Base-by-base conservation (phyloP, 1,140 invertebrate genomes). In the Drosophila pseudoananassae region DNA sequence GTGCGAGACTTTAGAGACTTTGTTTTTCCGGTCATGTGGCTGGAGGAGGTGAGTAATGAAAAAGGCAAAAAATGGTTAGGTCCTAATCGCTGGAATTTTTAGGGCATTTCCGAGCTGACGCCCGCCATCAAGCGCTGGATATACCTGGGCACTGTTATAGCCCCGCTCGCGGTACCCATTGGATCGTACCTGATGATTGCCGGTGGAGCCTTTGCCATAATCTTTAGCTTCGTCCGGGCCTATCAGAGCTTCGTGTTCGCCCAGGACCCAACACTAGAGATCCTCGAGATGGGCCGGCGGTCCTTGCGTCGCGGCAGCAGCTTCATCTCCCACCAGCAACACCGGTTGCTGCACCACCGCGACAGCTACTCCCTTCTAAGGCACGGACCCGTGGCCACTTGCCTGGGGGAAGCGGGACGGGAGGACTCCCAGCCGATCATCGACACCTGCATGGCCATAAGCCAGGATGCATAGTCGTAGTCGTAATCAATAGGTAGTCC, bases 1-100 rank as follows among this genome's bases (percentile, higher is more conserved):
- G 96, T 97, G 8, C 92, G 94, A 57, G 95, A 96, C 54, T 96
- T 98, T 76, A 95, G 95, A 0, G 94, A 95, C 80, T 96, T 97
- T 40, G 93, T 97, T 0, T 97, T 97, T 90, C 97, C 97, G 0
- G 94, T 97, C 31, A 96, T 97, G 94, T 97, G 97, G 97, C 65
- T 97, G 1, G 96, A 97, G 92, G 96, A 97, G 93, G 96, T 96
- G 92, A 92, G 66, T 10, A 8, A 5, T 17, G 2, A 7, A 27
- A 7, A 69, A 20, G 23, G 10, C 27, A 17, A 20, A 45, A 47
- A n/a, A 43, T 15, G 2, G 20, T 1, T 38, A 15, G n/a, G 2
- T 12, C 3, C 4, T n/a, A 3, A 29, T 8, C 10, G 10, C 20
- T 2, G 6, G 27, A 7, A 7, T 10, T 71, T 69, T 58, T 90